A percentile compares a stretch with the other conserved stretches of the same genome.
Evolutionary conservation across 2,888 invertebrate species (phyloP).

Genomic region (Biston betularia): DNA sequence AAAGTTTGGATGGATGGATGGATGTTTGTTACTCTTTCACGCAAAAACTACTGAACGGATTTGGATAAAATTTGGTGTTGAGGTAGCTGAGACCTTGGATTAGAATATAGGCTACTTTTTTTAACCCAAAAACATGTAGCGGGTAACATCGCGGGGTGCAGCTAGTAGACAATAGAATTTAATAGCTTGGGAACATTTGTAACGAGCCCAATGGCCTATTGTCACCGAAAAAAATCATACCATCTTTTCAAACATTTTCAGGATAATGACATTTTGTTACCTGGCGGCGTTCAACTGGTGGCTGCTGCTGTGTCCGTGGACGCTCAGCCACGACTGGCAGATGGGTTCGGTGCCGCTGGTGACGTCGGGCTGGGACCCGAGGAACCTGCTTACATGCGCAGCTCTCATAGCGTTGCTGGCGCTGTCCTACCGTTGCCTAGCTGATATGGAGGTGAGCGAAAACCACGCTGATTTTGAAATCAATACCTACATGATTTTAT

Average conservation of each 20-base stretch:
- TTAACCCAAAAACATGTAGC: too few species aligned
- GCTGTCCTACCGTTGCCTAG: constrained; percentile 87
- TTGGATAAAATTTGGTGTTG: too few species aligned
- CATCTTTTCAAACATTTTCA: constrained; percentile 62
- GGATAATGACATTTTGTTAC: constrained; percentile 93
- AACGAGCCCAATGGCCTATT: too few species aligned
- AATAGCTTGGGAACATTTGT: too few species aligned
- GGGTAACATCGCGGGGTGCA: too few species aligned
- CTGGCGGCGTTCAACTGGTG: constrained; percentile 94
- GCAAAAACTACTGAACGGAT: too few species aligned
- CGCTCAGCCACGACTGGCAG: constrained; percentile 95
- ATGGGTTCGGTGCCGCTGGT: constrained; percentile 94
- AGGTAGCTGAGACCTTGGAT: too few species aligned
- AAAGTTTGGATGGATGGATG: too few species aligned
- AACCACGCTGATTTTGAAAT: not conserved
- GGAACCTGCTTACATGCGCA: constrained; percentile 90
- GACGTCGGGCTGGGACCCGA: constrained; percentile 88
- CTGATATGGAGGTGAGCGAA: constrained; percentile 88
- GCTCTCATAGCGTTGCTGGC: constrained; percentile 88
- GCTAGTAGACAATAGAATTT: too few species aligned
- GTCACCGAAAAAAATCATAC: too few species aligned
- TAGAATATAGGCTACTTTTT: too few species aligned
- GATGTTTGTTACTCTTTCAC: too few species aligned
- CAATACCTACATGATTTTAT: not conserved
- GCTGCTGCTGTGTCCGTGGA: constrained; percentile 92